phyloP scores from a whole-genome alignment of 2,888 invertebrate species.

The Lasius platythorax region DNA sequence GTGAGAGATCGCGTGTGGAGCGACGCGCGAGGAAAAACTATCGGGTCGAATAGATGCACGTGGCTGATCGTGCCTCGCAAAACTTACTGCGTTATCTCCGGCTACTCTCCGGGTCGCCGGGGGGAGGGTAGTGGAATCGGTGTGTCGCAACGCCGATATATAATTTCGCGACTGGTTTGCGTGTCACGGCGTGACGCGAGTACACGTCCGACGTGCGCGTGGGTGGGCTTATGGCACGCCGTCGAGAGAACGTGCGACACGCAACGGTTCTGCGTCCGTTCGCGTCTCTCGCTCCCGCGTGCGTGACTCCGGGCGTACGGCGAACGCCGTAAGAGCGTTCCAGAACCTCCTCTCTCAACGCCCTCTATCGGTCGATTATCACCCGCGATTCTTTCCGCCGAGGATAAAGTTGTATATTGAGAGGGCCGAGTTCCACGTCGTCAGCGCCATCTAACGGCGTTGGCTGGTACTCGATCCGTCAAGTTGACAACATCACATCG shows the following conservation, averaged over 20 bases:
- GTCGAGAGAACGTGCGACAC: slow-evolving; percentile 55
- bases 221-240: slow-evolving; percentile 62
- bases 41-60: slow-evolving; percentile 59
- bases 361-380: slow-evolving; percentile 23
- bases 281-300: neutral
- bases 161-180: slow-evolving; percentile 66
- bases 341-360: neutral
- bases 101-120: slow-evolving; percentile 63
- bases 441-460: neutral
- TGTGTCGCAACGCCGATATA: slow-evolving; percentile 47
- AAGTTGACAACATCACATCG: neutral
- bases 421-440: neutral
- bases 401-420: neutral
- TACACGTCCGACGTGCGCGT: slow-evolving; percentile 68
- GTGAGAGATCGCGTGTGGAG: neutral
- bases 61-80: slow-evolving; percentile 55
- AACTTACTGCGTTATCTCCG: slow-evolving; percentile 74
- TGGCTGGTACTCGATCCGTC: neutral
- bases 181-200: slow-evolving; percentile 57
- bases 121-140: slow-evolving; percentile 53
- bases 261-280: neutral
- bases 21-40: slow-evolving; percentile 12
- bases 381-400: neutral
- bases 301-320: neutral
- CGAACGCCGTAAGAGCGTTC: neutral